phyloP scores from a whole-genome alignment of 2,888 invertebrate genomes.

The Bembecia ichneumoniformis region DNA sequence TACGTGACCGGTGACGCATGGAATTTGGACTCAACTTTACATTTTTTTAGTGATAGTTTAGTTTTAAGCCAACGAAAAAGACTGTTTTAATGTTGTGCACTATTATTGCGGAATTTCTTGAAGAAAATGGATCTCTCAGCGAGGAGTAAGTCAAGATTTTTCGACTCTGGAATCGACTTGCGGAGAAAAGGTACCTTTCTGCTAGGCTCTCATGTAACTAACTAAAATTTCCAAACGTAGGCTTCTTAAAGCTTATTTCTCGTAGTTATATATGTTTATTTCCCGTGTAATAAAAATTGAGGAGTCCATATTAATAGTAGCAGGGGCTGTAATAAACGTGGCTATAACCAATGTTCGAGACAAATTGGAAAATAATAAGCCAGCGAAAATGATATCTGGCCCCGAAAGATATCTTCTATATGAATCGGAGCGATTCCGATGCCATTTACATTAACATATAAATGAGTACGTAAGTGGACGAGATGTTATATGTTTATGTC shows the following conservation, averaged over 20 bases:
- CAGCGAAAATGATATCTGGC: slow-evolving; percentile 70
- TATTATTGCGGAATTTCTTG: slow-evolving; percentile 18
- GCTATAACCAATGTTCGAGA: slow-evolving; percentile 64
- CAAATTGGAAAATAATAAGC: slow-evolving; percentile 72
- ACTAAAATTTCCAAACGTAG: not conserved
- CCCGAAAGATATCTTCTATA: slow-evolving; percentile 59
- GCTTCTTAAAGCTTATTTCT: not conserved
- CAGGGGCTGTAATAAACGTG: slow-evolving; percentile 47
- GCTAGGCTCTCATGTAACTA: not conserved
- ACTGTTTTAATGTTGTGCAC: not conserved
- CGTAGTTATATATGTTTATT: slow-evolving; percentile 4
- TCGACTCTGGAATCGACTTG: slow-evolving; percentile 69
- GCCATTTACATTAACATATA: slow-evolving; percentile 66
- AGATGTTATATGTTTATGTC: slow-evolving; percentile 44
- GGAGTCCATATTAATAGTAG: slow-evolving; percentile 34
- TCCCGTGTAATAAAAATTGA: slow-evolving; percentile 3
- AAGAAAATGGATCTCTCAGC: slow-evolving; percentile 61
- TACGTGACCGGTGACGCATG: slow-evolving; percentile 44
- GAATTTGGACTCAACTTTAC: slow-evolving; percentile 9
- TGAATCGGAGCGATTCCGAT: slow-evolving; percentile 58
- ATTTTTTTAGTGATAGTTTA: slow-evolving; percentile 10
- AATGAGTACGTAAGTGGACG: slow-evolving; percentile 70
- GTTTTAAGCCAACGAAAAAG: slow-evolving; percentile 10
- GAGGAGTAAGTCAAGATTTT: slow-evolving; percentile 72
- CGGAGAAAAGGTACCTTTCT: slow-evolving; percentile 62